phyloP scores from a whole-genome alignment of 1,140 invertebrate species.

The Heliconius nattereri region DNA sequence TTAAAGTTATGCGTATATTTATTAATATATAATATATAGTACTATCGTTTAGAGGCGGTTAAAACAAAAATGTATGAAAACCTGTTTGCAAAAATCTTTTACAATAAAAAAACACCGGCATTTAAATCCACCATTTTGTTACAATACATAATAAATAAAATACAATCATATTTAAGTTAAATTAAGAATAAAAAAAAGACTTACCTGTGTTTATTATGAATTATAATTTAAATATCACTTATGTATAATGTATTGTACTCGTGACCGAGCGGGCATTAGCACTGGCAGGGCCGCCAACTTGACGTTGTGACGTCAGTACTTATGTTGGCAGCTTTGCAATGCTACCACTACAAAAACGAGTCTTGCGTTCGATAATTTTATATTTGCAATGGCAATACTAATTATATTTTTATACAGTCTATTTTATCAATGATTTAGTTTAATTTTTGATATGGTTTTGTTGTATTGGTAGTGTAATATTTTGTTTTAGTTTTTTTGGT shows the following conservation, averaged over 20 bases:
- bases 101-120: background rate
- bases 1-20: background rate
- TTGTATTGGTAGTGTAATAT: too few species aligned
- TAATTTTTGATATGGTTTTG: background rate
- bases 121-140: background rate
- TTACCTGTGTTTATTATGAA: conserved; percentile 57
- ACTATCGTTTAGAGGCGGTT: conserved; percentile 32
- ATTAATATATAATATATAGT: conserved; percentile 13
- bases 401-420: background rate
- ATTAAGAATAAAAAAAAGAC: conserved; percentile 35
- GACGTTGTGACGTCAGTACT: conserved; percentile 44
- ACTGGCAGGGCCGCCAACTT: conserved; percentile 66
- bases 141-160: background rate
- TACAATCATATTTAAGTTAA: background rate
- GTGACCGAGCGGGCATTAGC: conserved; percentile 70
- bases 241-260: conserved; percentile 49
- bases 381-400: background rate
- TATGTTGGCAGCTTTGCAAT: conserved; percentile 43
- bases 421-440: background rate
- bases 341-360: conserved; percentile 17
- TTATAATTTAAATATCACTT: conserved; percentile 2
- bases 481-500: too few species aligned
- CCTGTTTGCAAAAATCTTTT: conserved; percentile 73
- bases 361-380: conserved; percentile 6
- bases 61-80: conserved; percentile 63